Base-by-base conservation (phyloP, 1,140 invertebrate genomes). In the Oryctes rhinoceros region DNA sequence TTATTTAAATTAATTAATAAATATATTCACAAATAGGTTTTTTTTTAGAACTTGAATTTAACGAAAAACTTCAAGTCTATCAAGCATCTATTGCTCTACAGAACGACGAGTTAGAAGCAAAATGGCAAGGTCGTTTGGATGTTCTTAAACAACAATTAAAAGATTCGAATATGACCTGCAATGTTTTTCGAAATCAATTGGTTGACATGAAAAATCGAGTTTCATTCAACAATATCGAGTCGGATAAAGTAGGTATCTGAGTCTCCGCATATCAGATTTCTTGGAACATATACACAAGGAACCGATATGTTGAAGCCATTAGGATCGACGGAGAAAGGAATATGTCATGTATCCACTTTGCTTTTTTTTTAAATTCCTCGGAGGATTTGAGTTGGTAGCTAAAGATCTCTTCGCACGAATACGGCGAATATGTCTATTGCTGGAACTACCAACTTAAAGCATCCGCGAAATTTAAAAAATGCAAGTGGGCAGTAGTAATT, bases 101-200 rank as follows among this genome's bases (percentile, higher is more conserved):
- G 74, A 53, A 79, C 13, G 76, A 83, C 39, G 79, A 83, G 9
- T 39, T 76, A 20, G 53, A 81, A 39, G 48, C 53, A 10, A 78
- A 76, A 47, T 81, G 76, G 4, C 59, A 80, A 79, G 48, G 47
- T 59, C 79, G 78, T 53, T 39, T 83, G 18, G 37, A 71, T 20
- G 53, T 81, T 10, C 59, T 74, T 5, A 80, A 81, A 37, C 78
- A 78, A 15, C 78, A 79, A 74, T 71, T 81, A 6, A 78, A 80
- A 78, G 78, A 81, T 20, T 75, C 65, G 7, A 80, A 62, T 79
- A 44, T 76, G 24, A 76, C 78, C n/a, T 80, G 78, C 74, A 78
- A 78, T 39, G 49, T 65, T n/a, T 67, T 82, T n/a, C 71, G 80
- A 59, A 67, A 35, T 80, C 71, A 82, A 79, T 30, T 82, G 10